Percentiles rank a stretch among this genome's conserved stretches.
Evolutionary conservation across 2,113 vertebrate species (phyloP).

Genomic region (Brienomyrus longianalis): DNA sequence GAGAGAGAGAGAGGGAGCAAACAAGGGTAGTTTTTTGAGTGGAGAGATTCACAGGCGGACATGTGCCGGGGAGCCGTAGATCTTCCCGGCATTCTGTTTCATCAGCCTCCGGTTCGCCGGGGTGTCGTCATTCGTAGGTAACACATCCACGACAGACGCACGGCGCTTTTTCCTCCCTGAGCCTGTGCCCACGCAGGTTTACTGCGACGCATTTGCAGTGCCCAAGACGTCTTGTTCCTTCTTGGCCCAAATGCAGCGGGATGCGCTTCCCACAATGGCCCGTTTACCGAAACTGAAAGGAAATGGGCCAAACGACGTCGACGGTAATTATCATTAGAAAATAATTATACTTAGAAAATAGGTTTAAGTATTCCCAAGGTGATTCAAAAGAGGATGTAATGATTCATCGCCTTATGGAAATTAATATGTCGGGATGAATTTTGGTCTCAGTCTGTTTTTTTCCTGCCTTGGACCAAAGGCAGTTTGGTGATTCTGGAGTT

Average conservation of each 20-base stretch:
- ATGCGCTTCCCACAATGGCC: constrained; percentile 42
- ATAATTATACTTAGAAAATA: constrained; percentile 39
- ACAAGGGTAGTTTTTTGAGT: constrained; percentile 29
- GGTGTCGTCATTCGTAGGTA: background rate
- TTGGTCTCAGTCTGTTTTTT: background rate
- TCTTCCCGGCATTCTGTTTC: background rate
- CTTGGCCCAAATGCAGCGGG: constrained; percentile 12
- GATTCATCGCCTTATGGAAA: background rate
- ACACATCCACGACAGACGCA: background rate
- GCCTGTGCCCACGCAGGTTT: background rate
- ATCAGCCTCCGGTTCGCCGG: background rate
- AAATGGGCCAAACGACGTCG: constrained; percentile 45
- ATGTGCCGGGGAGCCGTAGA: background rate
- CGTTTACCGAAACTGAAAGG: constrained; percentile 41
- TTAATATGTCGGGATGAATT: background rate
- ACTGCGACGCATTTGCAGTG: background rate
- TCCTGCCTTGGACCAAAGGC: constrained; percentile 7
- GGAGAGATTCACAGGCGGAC: constrained; percentile 26
- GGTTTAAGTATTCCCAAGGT: constrained; percentile 30
- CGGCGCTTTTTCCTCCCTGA: background rate
- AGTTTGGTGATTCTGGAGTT: background rate
- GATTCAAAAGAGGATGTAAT: background rate
- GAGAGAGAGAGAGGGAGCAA: background rate
- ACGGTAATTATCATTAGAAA: constrained; percentile 43
- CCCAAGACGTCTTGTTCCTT: background rate